These are phyloP conservation scores for Chlamydotis undulata DNA, from an alignment of 2,113 vertebrate genomes.

Conservation along the genomic window DNA sequence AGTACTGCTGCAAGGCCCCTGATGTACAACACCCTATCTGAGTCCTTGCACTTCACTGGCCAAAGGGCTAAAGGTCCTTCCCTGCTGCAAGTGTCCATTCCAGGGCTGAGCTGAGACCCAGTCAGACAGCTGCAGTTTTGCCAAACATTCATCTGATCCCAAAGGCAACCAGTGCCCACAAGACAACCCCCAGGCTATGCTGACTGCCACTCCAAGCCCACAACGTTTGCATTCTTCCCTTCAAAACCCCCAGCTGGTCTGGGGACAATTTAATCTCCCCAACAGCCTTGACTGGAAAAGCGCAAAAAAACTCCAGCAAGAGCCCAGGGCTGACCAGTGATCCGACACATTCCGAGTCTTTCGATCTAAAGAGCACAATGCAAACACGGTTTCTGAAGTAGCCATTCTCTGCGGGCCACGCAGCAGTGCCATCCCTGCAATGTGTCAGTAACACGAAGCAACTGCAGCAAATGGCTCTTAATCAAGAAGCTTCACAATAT, in stretches of 20 bases:
- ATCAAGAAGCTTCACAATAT: background rate
- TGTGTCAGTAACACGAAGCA: background rate
- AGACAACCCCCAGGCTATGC: background rate
- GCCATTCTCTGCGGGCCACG: background rate
- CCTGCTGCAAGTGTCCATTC: background rate
- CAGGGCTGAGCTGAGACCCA: background rate
- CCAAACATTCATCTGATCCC: background rate
- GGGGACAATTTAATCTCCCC: background rate
- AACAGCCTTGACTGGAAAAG: background rate
- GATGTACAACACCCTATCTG: background rate
- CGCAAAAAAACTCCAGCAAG: background rate
- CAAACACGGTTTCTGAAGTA: background rate
- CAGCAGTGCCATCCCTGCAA: background rate
- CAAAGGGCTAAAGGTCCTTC: background rate
- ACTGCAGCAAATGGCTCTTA: background rate
- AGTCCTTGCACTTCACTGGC: background rate
- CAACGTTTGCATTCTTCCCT: background rate
- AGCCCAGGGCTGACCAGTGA: background rate
- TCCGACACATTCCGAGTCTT: background rate
- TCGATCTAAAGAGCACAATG: background rate
- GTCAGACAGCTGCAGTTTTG: background rate
- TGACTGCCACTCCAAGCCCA: background rate
- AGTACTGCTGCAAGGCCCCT: background rate
- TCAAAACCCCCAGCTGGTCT: background rate
- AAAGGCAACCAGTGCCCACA: background rate